Base-by-base conservation (phyloP, 2,113 vertebrate species). In the Dasyornis broadbenti region DNA sequence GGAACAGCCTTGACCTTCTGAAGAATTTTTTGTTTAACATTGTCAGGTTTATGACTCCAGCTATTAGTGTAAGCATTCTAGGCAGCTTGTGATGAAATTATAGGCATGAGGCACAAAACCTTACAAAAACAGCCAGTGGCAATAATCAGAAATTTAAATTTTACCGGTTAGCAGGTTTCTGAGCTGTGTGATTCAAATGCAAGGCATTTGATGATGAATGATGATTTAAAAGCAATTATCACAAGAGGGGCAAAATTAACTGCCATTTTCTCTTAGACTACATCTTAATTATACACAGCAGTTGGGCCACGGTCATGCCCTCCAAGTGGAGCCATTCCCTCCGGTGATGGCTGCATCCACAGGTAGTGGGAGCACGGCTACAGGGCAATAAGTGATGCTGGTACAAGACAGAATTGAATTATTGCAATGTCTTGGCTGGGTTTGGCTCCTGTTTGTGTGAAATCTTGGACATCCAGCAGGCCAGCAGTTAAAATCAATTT, bases 61-160 rank as follows among this genome's bases (percentile, higher is more conserved):
- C 52, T 70, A 37, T 59, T 44, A 54, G 14, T 54, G 54, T 35
- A 81, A 83, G 33, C 33, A 70, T 69, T 81, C 56, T 59, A n/a
- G 77, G 60, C 60, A 89, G 79, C 40, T 33, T 72, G 42, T 22
- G 59, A 83, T 73, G 39, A 66, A 82, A 73, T 80, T 89, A 33
- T 5, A 59, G 42, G 54, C 59, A 78, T 37, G 72, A 60, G 63
- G 23, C 64, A 78, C 45, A 82, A 88, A 81, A 76, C 44, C 40
- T 72, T 69, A 49, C 40, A 60, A 82, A 77, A 50, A 66, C 39
- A 82, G 47, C 27, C 66, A 76, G 15, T 52, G 57, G 28, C 27
- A 63, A 54, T 26, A 82, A 63, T 79, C 47, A 82, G 76, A 92
- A 86, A 68, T 72, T 15, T 31, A 16, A 65, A 83, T 89, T 77